Base-by-base conservation (phyloP, 2,113 vertebrate species). In the Mesocricetus auratus region DNA sequence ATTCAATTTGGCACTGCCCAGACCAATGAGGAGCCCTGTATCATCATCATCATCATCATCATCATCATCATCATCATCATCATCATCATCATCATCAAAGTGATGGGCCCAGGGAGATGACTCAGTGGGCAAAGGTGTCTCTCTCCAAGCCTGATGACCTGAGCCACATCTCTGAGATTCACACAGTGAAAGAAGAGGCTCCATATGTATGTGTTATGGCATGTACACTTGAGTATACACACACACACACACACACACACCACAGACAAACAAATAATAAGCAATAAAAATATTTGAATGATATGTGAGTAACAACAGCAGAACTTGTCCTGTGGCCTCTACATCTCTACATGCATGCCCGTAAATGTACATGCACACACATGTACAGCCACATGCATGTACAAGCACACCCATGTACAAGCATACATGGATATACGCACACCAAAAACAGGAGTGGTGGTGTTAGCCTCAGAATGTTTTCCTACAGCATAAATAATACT, bases 401-500 rank as follows among this genome's bases (percentile, higher is more conserved):
- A 29, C 26, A 66, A 29, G 42, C 81, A 42, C 24, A 42, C 0
- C 3, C 26, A 19, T 62, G 12, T 39, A 62, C 13, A 42, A 86
- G 5, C 10, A 36, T 12, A 47, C 42, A 22, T 36, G 26, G 42
- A 36, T 47, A 66, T 47, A 1, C 3, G 36, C 47, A 53, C 31
- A 50, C 31, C 24, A 64, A 13, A 83, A 36, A 12, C 13, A 45
- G 16, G 39, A 8, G 29, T 68, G 62, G 24, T 2, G 15, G 1
- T 71, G 13, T 68, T 62, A 92, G 62, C 21, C 62, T 69, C 66
- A 90, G 68, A 17, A 53, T 78, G 45, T 71, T 74, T 56, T 79
- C 74, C 64, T 82, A 91, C 26, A 68, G 83, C 53, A 45, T 16
- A 94, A 97, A 47, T 92, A 92, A 82, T 47, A 74, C 16, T 69